A percentile compares a stretch with the other conserved stretches of the same genome.
These are phyloP conservation scores for Crocallis elinguaria DNA, from an alignment of 2,888 invertebrate species.

Conservation along the genomic window DNA sequence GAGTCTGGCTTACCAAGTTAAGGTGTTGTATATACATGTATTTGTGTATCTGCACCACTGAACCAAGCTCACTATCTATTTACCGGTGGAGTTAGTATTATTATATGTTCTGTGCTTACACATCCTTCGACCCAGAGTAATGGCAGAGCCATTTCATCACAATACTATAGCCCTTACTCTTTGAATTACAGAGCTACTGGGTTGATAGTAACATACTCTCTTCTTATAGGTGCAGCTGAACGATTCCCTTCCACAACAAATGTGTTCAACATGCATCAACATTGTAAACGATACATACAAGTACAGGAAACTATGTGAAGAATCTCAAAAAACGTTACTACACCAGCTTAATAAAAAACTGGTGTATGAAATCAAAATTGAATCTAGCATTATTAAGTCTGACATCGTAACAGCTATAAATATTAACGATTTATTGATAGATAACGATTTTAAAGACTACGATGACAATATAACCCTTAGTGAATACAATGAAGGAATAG, in stretches of 20 bases:
- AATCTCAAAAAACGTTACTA: constrained; percentile 43
- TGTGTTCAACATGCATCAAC: constrained; percentile 49
- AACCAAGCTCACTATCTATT: too few species aligned
- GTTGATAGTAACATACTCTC: not conserved
- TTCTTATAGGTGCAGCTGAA: constrained; percentile 47
- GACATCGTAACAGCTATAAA: constrained; percentile 43
- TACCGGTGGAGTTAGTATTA: too few species aligned
- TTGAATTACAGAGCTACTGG: too few species aligned
- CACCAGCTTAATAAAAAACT: constrained; percentile 8
- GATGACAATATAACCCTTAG: constrained; percentile 54
- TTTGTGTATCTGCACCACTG: too few species aligned
- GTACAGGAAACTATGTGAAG: constrained; percentile 52
- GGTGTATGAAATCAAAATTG: constrained; percentile 44
- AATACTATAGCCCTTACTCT: too few species aligned
- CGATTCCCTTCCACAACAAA: constrained; percentile 50
- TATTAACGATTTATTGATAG: constrained; percentile 46
- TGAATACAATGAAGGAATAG: constrained; percentile 29
- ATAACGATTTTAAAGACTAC: constrained; percentile 51
- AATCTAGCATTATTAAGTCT: constrained; percentile 35
- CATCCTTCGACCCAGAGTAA: too few species aligned
- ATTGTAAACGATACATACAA: constrained; percentile 45
- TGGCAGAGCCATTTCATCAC: too few species aligned
- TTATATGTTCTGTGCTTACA: too few species aligned
- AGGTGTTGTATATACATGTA: too few species aligned
- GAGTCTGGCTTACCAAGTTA: too few species aligned